Base-by-base conservation (phyloP, 1,140 invertebrate species). In the Bombus huntii region DNA sequence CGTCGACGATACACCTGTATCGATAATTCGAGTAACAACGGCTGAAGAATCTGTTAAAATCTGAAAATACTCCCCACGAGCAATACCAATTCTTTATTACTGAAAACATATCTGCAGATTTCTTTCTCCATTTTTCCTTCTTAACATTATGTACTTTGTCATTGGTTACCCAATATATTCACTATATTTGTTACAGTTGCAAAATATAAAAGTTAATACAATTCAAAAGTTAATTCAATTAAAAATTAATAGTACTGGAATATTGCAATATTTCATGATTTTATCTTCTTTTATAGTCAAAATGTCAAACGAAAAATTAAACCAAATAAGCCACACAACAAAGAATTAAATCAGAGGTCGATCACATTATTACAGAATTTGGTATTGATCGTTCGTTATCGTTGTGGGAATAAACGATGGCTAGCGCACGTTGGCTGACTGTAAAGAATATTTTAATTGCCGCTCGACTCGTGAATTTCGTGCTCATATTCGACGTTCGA, bases 391-490 rank as follows among this genome's bases (percentile, higher is more conserved):
- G 83, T 90, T 86, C 80, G 77, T 81, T 82, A 86, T 79, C 75
- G 75, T 78, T 82, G 77, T 84, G 72, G 75, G 78, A 87, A 90
- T 90, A 90, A 90, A 90, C 82, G 88, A 68, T 75, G 86, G 70
- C 59, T 31, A 71, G 66, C 83, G 74, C 84, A 68, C 74, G 53
- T 53, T 53, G 76, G 73, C 77, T 68, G 87, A 83, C 82, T 75
- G 85, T 81, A 90, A 88, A 89, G 91, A 90, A 92, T 92, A 92
- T 93, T 92, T 92, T 93, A 93, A 93, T 93, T 93, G 91, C 90
- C 86, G 88, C 86, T 81, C 90, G 89, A 92, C 88, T 89, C 91
- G 88, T 88, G 86, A 90, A 92, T 92, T 90, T 92, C 86, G 85
- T 87, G 85, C 87, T 90, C 83, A 90, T 89, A 90, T 94, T 93